Base-by-base conservation (phyloP, 2,888 invertebrate species). In the Chrysopilus asiliformis region DNA sequence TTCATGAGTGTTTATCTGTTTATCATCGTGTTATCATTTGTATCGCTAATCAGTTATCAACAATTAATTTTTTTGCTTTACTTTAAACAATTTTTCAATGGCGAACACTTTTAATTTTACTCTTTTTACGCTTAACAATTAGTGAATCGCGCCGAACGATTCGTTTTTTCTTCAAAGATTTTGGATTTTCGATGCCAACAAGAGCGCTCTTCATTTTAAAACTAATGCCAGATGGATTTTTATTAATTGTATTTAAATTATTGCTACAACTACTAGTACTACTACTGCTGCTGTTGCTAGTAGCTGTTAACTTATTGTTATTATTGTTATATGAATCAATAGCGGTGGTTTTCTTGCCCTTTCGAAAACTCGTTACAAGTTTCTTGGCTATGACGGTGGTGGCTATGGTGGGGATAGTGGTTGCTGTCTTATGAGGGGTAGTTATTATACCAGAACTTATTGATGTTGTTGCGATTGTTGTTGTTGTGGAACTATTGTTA, bases 81-180 rank as follows among this genome's bases (percentile, higher is more conserved):
- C n/a, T n/a, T n/a, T n/a, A n/a, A n/a, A n/a, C n/a, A n/a, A n/a
- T n/a, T n/a, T 27, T 36, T 41, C 32, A 41, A 38, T 41, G 41
- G 7, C 32, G 22, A 6, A 36, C 22, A 31, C 35, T 35, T 36
- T 42, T 42, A 12, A 33, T 20, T 31, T 42, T 42, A 31, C 34
- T 42, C 32, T 37, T 42, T 28, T 37, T 42, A 27, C 39, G 42
- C 25, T 42, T 42, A 10, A 39, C 20, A 24, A 36, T 36, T 28
- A 34, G 20, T 9, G 36, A 34, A 22, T 42, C 42, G 19, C 27
- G 42, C n/a, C 36, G 30, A 16, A 39, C 31, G 9, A 14, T 42
- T 7, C 42, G 36, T 20, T 42, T 42, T 29, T 42, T 42, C 15
- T 31, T 26, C 9, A 34, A 16, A 15, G 36, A 22, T 31, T 39